Evolutionary conservation across 2,113 vertebrate genomes (phyloP), one percentile per base, ranked within the genome.

Genomic region (Channa maculata): DNA sequence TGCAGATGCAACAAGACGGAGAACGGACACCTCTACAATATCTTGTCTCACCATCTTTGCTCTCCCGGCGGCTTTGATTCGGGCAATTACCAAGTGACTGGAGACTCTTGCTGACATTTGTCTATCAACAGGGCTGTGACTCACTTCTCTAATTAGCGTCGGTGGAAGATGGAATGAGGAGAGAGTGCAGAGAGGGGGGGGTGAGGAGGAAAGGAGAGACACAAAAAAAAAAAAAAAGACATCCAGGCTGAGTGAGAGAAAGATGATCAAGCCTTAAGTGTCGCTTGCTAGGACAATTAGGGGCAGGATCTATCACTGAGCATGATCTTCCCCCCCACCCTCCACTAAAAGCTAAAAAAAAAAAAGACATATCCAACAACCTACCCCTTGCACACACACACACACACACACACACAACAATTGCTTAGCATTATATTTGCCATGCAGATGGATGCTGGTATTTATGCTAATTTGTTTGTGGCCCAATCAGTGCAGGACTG

Each of bases 101-200:
- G 90, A 92, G 92, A 91, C 80, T 62, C 67, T 71, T 15, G 90
- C 89, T 93, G 94, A 92, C 93, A 94, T 94, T 93, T 94, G 91
- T 93, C 93, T 90, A 94, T 94, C 92, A 94, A 89, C 88, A 65
- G 65, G 82, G 77, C 74, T 63, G 76, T 80, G 78, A 83, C 82
- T 86, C 80, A 86, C 86, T 89, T 82, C 80, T 87, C 90, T 93
- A 94, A 94, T 94, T 93, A 93, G 89, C 38, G 80, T 91, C 77
- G 82, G 80, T 33, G 5, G 70, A 1, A 84, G 63, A 87, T 72
- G 57, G 80, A 82, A 55, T 65, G 53, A 75, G 65, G 71, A 51
- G 55, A n/a, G 62, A 58, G 48, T 0, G 34, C 44, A 43, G 61
- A 34, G 34, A 15, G 34, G 33, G 33, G 50, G 34, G 33, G 33